Evolutionary conservation across 2,113 vertebrate genomes (phyloP), one percentile per base, ranked within the genome.

Genomic region (Capreolus pygargus): DNA sequence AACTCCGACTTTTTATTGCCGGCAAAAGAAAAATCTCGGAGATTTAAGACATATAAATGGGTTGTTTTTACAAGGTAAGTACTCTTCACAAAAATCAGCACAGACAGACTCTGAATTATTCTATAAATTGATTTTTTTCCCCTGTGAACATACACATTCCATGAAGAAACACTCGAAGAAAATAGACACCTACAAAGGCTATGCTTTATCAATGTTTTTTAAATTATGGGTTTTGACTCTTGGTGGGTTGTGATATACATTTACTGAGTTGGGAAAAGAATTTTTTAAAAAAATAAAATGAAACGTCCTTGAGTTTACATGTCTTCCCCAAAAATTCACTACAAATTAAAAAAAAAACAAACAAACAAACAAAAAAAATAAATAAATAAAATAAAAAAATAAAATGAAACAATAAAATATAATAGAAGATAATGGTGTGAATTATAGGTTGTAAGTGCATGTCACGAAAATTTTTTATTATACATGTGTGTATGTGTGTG

Each of bases 101-200:
- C 54, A 39, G 81, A 52, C 10, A 78, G 84, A 60, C 52, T 83
- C 86, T 86, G 70, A 85, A 64, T 86, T 97, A 93, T 52, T 96
- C 70, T 95, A 36, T 70, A 86, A 91, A 89, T 45, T 91, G 60
- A 91, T 81, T 70, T 81, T 27, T 43, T 30, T 21, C 25, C 6
- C 11, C 33, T 16, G 36, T 19, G 36, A 97, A 89, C 86, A 17
- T 82, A 55, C 28, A 91, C 36, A 74, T 90, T 86, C 64, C 79
- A 1, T 94, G 55, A 93, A 92, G 95, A 92, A 76, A 60, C n/a
- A 84, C 70, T 95, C 86, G 11, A 88, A 97, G 84, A 55, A 93
- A 96, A 97, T 30, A 88, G 70, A 87, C 13, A 58, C 57, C 55
- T 64, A 78, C 39, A 76, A 86, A 94, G 50, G 25, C 39, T 81